Evolutionary conservation across 2,888 invertebrate genomes (phyloP), one percentile per base, ranked within the genome.

Genomic region (Operophtera brumata): DNA sequence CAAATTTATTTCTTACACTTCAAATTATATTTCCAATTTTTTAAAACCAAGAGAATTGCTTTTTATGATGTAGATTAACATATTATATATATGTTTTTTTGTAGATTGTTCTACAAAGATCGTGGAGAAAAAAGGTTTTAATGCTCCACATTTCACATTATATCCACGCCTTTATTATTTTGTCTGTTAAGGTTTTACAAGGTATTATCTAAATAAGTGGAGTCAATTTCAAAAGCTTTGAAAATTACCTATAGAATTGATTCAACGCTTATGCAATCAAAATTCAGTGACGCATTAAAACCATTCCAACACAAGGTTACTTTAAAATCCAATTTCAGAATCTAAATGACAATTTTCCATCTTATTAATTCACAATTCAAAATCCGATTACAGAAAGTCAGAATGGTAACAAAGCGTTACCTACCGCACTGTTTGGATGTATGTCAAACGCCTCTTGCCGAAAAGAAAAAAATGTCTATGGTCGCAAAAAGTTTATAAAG

Each of bases 391-490:
- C 47, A 59, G 62, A 70, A 64, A 67, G 66, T 64, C 57, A 57
- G 62, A 69, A 40, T 51, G 45, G 20, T 69, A 68, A 70, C 57
- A 61, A 60, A 61, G 58, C 60, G 32, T 62, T 61, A 72, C 71
- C 71, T 73, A 73, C 75, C 70, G 68, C 73, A 71, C 54, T 62
- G 66, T 64, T 63, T 61, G 49, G 69, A 26, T 57, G 54, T 47
- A 61, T 53, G 59, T 61, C 62, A 62, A 66, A 68, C 58, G 62
- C 63, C 55, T 62, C 44, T 40, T 55, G 56, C 57, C 54, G 50
- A 65, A 62, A 61, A 73, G 70, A 73, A 75, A 74, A 77, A 64
- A 65, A 71, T 75, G 75, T 78, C 77, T 77, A 77, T 79, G 74
- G 72, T 59, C 50, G 45, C 63, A 67, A 69, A 71, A 67, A 68